Evolutionary conservation across 2,797 vertebrate species (phyloP).

Genomic region (Carapus acus): DNA sequence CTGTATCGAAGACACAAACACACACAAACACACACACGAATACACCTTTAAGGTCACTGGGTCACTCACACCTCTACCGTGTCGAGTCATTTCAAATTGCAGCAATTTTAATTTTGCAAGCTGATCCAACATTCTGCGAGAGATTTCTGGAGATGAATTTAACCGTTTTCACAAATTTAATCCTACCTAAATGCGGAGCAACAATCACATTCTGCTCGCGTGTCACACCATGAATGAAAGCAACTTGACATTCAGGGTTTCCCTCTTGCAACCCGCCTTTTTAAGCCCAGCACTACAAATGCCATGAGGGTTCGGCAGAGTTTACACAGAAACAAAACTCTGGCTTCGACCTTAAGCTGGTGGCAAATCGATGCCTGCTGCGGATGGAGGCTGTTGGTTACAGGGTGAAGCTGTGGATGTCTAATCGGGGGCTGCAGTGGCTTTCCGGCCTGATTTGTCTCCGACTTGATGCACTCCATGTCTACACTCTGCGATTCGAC

Average conservation of each 20-base stretch:
- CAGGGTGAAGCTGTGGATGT: constrained; percentile 19
- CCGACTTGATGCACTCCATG: constrained; percentile 3
- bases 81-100: too few species aligned
- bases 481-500: too few species aligned
- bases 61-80: too few species aligned
- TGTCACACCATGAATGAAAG: constrained; percentile 30
- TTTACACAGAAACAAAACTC: constrained; percentile 67
- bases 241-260: constrained; percentile 61
- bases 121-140: not conserved
- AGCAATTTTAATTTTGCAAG: not conserved
- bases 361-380: constrained; percentile 43
- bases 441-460: constrained; percentile 17
- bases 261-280: too few species aligned
- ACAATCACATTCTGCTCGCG: too few species aligned
- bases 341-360: constrained; percentile 41
- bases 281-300: constrained; percentile 41
- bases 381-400: constrained; percentile 20
- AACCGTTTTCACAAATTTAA: too few species aligned
- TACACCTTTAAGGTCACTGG: too few species aligned
- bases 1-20: too few species aligned
- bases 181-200: too few species aligned
- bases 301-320: constrained; percentile 54
- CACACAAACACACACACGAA: too few species aligned
- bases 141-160: too few species aligned
- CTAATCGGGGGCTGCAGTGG: constrained; percentile 35